Evolutionary conservation across 92 coral and sea anemone genomes (phyloP), one percentile per base, ranked within the genome.

Genomic region (Palythoa caribaeorum): DNA sequence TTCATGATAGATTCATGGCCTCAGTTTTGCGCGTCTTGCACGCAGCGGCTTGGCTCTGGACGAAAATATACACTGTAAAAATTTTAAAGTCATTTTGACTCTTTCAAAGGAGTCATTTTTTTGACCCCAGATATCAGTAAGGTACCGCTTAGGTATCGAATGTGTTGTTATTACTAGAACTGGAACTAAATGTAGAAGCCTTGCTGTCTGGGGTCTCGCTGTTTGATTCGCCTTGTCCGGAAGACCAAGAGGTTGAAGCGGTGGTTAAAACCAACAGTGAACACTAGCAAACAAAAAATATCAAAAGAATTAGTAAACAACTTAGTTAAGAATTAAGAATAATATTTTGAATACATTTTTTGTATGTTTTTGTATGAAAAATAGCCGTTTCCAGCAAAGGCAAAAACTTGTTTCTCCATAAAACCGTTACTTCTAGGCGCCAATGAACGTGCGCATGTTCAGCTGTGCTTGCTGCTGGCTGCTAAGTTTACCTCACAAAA

Each of bases 391-490:
- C 78, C 54, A 39, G 35, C 78, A 15, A 39, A 55, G 47, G 28
- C 28, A 28, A 28, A 28, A 28, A 28, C 28, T 28, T 28, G 28
- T 28, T 28, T 28, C 28, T 28, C 0, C 28, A 28, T 28, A 28
- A 28, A 0, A 28, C 0, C 28, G 28, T 28, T 28, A 28, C 28
- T 28, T 28, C 79, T 48, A 15, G 63, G 79, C 60, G 60, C 62
- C 79, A 75, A 44, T 75, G 79, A 75, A 75, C 60, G 60, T 75
- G 79, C 79, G 63, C 60, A 76, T 76, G 62, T 76, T 47, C 79
- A 76, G 79, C 20, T 14, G n/a, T 21, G 14, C 48, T 76, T 76
- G 60, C 79, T 0, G 17, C 79, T 87, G 75, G 76, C 73, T 59
- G 37, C 73, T 60, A 28, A 40, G 73, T 38, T 6, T 62, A 37